phyloP scores from a whole-genome alignment of 2,797 vertebrate genomes.

The Falco cherrug region DNA sequence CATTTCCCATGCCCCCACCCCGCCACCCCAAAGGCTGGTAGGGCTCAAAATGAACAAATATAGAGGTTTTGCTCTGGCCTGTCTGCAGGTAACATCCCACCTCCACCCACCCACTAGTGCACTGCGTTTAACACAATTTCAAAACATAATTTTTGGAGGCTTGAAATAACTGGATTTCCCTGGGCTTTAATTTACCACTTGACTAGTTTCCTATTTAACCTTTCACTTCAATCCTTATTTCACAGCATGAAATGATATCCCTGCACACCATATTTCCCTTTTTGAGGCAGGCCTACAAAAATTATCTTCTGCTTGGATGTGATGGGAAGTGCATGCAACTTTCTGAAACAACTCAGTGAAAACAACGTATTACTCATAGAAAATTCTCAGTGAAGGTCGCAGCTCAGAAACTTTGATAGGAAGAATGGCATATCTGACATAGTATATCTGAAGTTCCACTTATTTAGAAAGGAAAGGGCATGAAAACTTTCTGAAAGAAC shows the following conservation, averaged over 20 bases:
- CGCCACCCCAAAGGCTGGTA: accelerated
- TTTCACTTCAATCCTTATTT: constrained; percentile 63
- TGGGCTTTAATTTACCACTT: constrained; percentile 70
- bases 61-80: neutral
- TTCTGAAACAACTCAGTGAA: constrained; percentile 34
- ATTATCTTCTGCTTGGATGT: constrained; percentile 45
- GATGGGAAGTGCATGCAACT: constrained; percentile 38
- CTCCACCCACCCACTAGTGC: neutral
- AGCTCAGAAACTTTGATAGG: constrained; percentile 21
- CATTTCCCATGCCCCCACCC: neutral
- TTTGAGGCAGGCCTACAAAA: constrained; percentile 46
- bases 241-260: constrained; percentile 54
- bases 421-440: neutral
- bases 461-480: neutral
- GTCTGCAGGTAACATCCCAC: neutral
- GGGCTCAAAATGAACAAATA: neutral
- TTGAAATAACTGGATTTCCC: constrained; percentile 65
- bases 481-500: constrained; percentile 1
- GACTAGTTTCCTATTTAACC: constrained; percentile 69
- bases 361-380: neutral
- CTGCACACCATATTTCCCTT: constrained; percentile 40
- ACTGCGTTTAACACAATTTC: constrained; percentile 19
- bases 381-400: neutral
- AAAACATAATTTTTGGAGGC: constrained; percentile 48
- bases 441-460: neutral